Base-by-base conservation (phyloP, 2,113 vertebrate species). In the Oxyruncus cristatus region DNA sequence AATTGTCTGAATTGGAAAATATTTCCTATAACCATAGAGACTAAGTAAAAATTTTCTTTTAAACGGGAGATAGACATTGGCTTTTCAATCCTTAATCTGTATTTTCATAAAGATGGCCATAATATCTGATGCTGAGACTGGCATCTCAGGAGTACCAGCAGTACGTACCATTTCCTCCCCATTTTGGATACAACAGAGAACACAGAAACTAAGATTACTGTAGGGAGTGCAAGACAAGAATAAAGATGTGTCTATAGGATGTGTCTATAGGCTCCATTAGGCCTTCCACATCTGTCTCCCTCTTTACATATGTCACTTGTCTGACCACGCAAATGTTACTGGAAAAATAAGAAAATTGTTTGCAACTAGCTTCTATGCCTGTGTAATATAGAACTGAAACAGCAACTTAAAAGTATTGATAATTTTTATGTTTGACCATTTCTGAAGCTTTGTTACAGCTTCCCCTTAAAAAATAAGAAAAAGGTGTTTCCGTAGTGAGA, bases 261-360 rank as follows among this genome's bases (percentile, higher is more conserved):
- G 11, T 62, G 6, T 53, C 58, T 74, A 4, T 13, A 53, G 19
- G 20, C 15, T 85, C 75, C 10, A 19, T 42, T 39, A 27, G 47
- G 28, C 14, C 18, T 88, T 88, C 63, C 13, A 19, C 20, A 6
- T 49, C 26, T n/a, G 14, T 72, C 5, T 8, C 52, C 27, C 8
- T 88, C 14, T 82, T 71, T 56, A n/a, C 16, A 59, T 49, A 58
- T 28, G 39, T 65, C 46, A 30, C 35, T 65, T 52, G 24, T 65
- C 44, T 68, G 32, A 90, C 79, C 12, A 65, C 35, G 27, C 35
- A 76, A 63, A 35, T 33, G 14, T 66, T 70, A 26, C 50, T 59
- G 82, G 30, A 30, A 79, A 79, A 91, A 72, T 77, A 78, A 85
- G 28, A 62, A 91, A 73, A 53, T 37, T 92, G 30, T 89, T 93